A percentile compares a stretch with the other conserved stretches of the same genome.
phyloP scores from a whole-genome alignment of 2,888 invertebrate species.

The Hedychridium roseum region DNA sequence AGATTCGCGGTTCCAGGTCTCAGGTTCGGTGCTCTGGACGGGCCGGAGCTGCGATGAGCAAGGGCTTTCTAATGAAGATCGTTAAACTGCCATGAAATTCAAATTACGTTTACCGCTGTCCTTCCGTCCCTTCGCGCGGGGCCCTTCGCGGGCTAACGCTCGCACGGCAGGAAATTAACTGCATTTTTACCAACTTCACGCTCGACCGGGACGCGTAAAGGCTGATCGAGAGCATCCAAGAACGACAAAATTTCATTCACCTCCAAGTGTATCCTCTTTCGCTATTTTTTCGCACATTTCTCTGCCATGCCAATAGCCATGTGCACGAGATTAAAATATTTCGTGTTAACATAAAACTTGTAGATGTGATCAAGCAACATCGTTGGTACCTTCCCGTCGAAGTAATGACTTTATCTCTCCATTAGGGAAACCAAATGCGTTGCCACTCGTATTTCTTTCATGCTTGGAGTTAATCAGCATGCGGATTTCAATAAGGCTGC shows the following conservation, averaged over 20 bases:
- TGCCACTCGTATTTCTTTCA: neutral
- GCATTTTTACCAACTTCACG: slow-evolving; percentile 18
- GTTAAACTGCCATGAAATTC: slow-evolving; percentile 63
- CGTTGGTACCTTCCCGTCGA: no score
- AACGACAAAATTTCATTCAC: no score
- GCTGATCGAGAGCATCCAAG: neutral
- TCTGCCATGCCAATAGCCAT: no score
- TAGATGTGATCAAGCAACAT: no score
- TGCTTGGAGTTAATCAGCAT: slow-evolving; percentile 11
- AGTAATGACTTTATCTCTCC: no score
- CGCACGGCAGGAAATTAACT: slow-evolving; percentile 19
- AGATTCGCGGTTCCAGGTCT: slow-evolving; percentile 46
- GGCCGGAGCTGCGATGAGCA: slow-evolving; percentile 41
- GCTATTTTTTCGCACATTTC: no score
- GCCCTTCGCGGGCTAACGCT: slow-evolving; percentile 40
- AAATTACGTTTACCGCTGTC: slow-evolving; percentile 56
- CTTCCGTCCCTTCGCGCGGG: slow-evolving; percentile 42
- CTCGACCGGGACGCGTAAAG: neutral
- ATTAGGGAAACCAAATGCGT: no score
- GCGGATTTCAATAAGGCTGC: slow-evolving; percentile 42
- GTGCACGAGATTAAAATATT: no score
- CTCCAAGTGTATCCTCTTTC: no score
- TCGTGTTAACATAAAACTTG: no score
- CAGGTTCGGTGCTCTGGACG: slow-evolving; percentile 33
- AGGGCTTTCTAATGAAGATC: slow-evolving; percentile 61